Conservation (phyloP, 2,888 invertebrate species). For the Noctua fimbriata region DNA sequence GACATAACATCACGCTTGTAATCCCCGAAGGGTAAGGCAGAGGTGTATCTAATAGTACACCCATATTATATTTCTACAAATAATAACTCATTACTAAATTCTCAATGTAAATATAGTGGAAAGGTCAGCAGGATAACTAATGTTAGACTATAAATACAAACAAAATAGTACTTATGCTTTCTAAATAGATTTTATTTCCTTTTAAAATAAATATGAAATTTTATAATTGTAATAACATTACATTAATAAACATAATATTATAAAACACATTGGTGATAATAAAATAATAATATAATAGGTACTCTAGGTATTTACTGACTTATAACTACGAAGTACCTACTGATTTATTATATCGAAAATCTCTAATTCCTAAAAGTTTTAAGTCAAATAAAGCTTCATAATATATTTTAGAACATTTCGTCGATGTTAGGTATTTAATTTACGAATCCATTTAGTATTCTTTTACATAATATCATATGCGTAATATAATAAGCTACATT, state of each 20-base stretch:
- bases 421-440: conserved; percentile 45
- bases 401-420: conserved; percentile 53
- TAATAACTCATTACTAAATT: not conserved
- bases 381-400: conserved; percentile 17
- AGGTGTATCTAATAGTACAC: not conserved
- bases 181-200: conserved; percentile 52
- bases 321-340: conserved; percentile 33
- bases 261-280: conserved; percentile 47
- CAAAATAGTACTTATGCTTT: conserved; percentile 10
- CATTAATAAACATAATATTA: conserved; percentile 50
- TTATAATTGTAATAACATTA: conserved; percentile 54
- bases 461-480: conserved; percentile 3
- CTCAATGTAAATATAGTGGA: not conserved
- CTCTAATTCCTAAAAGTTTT: conserved; percentile 11
- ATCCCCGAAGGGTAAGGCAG: not conserved
- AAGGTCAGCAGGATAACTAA: not conserved
- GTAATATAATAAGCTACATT: conserved; percentile 44
- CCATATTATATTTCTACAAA: not conserved
- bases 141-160: conserved; percentile 41
- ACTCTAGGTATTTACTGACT: conserved; percentile 48
- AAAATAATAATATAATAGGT: conserved; percentile 37
- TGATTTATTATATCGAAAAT: conserved; percentile 29
- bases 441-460: conserved; percentile 19
- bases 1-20: not conserved
- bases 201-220: conserved; percentile 56